Base-by-base conservation (phyloP, 2,113 vertebrate genomes). In the Parus major region DNA sequence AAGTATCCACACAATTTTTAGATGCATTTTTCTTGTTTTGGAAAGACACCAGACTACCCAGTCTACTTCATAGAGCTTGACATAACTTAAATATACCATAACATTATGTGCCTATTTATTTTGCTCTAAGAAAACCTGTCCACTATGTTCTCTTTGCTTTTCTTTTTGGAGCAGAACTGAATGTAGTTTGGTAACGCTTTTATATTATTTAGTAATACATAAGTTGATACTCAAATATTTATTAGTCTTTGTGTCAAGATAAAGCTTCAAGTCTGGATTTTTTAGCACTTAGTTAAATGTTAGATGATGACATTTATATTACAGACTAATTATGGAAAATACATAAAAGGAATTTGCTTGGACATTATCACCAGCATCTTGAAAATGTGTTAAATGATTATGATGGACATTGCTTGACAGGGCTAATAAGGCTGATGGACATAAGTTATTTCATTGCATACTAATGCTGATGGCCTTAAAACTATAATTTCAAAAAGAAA, bases 371-470 rank as follows among this genome's bases (percentile, higher is more conserved):
- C 44, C n/a, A 70, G 52, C 64, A 90, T 49, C 55, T 59, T 76
- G 76, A 94, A 91, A 95, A 72, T 88, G 87, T 44, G 86, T 47
- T 50, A 87, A 90, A 96, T 83, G 6, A 85, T 60, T 80, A 84
- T 60, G 52, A 79, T 8, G 29, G 75, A 65, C 56, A 61, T 16
- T 56, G 44, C 16, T 88, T 88, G 72, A 90, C 68, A 93, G 87
- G 52, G 56, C 24, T 81, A 86, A 76, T 59, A 95, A 57, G 88
- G 59, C 81, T 84, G 86, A 82, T 15, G 36, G 21, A 76, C 16
- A 23, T 75, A 96, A 96, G 79, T 46, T 9, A 13, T 84, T 93
- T 88, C 39, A 91, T 28, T 71, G 65, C 57, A 76, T 68, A 39
- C 71, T 93, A 79, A 96, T 72, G 35, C 5, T 71, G 57, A 82